Base-by-base conservation (phyloP, 2,797 vertebrate species). In the Fistularia tabacaria region DNA sequence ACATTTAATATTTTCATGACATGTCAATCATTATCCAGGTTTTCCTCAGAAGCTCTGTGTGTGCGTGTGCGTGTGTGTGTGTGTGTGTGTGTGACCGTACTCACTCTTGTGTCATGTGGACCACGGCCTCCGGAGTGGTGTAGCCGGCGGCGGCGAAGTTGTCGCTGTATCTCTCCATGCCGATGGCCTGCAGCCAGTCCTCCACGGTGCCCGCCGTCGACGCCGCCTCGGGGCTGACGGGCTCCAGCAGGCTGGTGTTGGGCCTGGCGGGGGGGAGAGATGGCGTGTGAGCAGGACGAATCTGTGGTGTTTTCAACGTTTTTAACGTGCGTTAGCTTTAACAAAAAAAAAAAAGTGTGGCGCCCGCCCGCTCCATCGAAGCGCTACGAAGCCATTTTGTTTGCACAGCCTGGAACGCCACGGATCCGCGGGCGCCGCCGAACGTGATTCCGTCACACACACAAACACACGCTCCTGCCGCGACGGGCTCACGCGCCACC, bases 81-180 rank as follows among this genome's bases (percentile, higher is more conserved):
- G 9, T 15, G 45, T 46, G 2, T 14, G 6, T 46, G 11, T 7
- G 12, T 46, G 45, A 45, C 11, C 7, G 0, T 9, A 97, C 97
- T 99, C 91, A 99, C 97, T 99, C 95, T 88, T 96, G 94, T 81
- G 92, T 98, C 94, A 99, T 93, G 88, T 94, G 93, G 77, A 97
- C 92, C 78, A 99, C 92, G 14, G 94, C 92, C 84, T 98, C 95
- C 64, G 97, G 91, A 56, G 89, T 93, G 82, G 91, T 96, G 84
- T 94, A 97, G 76, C 95, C 96, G 5, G 94, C 95, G 54, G 94
- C 94, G 45, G 92, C 94, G 88, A 99, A 99, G 91, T 96, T 99
- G 85, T 99, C 95, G 73, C 92, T 91, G 92, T 98, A 99, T 85
- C 93, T 90, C 74, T 98, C 95, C 93, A 99, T 97, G 91, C 96